Evolutionary conservation across 2,888 invertebrate genomes (phyloP).

Genomic region (Pyrrhia umbra): DNA sequence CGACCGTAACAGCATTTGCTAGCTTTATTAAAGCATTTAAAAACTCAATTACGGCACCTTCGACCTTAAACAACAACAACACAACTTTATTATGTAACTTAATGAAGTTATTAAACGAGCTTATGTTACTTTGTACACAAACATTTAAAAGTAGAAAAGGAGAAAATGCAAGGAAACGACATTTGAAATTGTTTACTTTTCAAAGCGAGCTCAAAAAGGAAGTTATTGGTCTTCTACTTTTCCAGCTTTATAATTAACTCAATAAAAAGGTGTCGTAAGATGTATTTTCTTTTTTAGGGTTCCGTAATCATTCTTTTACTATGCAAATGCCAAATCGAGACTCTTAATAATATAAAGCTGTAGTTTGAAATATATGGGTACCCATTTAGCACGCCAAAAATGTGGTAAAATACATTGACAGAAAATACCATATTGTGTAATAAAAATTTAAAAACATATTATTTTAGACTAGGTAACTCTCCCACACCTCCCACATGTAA

Average conservation of each 20-base stretch:
- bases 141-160: neutral
- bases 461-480: too few relatives aligned
- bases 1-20: conserved; percentile 20
- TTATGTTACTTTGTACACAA: neutral
- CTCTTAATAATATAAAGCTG: too few relatives aligned
- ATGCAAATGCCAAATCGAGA: too few relatives aligned
- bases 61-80: conserved; percentile 20
- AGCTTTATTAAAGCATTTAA: conserved; percentile 37
- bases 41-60: conserved; percentile 30
- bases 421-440: too few relatives aligned
- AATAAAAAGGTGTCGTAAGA: neutral
- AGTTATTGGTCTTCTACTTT: neutral
- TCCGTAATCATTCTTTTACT: too few relatives aligned
- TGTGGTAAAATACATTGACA: too few relatives aligned
- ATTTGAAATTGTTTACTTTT: neutral
- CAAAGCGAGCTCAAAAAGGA: neutral
- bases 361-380: too few relatives aligned
- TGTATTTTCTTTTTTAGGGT: too few relatives aligned
- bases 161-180: neutral
- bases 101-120: conserved; percentile 7
- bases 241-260: neutral
- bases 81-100: conserved; percentile 15
- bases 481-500: too few relatives aligned
- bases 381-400: too few relatives aligned
- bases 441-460: too few relatives aligned